These are phyloP conservation scores for Neoascia interrupta DNA, from an alignment of 2,888 invertebrate species.

Conservation along the genomic window DNA sequence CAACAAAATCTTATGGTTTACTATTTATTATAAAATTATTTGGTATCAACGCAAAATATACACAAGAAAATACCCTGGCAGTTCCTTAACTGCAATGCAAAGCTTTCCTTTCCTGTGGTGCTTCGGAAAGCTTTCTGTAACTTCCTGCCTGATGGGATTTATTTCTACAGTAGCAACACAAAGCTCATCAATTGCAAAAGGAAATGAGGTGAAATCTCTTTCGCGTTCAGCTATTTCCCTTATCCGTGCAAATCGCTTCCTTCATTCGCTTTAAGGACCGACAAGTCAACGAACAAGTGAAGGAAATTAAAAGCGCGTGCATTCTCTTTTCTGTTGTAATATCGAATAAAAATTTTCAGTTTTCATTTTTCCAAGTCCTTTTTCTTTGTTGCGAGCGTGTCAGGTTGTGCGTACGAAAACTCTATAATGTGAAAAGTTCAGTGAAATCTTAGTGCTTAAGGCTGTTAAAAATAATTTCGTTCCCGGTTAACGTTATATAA, in stretches of 20 bases:
- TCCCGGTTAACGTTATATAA: slow-evolving; percentile 54
- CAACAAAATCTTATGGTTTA: too few species aligned
- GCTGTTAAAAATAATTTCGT: slow-evolving; percentile 14
- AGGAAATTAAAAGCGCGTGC: slow-evolving; percentile 48
- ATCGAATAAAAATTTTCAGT: slow-evolving; percentile 41
- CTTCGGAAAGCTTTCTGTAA: too few species aligned
- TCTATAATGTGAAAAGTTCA: not conserved
- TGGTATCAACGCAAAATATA: too few species aligned
- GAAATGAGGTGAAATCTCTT: slow-evolving; percentile 36
- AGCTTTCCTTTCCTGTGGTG: too few species aligned
- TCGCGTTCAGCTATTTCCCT: slow-evolving; percentile 24
- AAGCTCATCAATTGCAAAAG: slow-evolving; percentile 36
- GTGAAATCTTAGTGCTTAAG: slow-evolving; percentile 4
- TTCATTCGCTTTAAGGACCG: slow-evolving; percentile 50
- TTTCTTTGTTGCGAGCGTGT: slow-evolving; percentile 34
- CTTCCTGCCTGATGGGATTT: not conserved
- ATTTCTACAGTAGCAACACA: slow-evolving; percentile 31
- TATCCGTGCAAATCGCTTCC: slow-evolving; percentile 31
- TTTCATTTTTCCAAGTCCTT: slow-evolving; percentile 20
- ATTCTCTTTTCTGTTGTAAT: slow-evolving; percentile 31
- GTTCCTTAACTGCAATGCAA: too few species aligned
- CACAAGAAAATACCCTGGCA: too few species aligned
- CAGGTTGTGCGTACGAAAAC: slow-evolving; percentile 24
- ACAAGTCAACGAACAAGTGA: slow-evolving; percentile 32
- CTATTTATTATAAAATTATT: too few species aligned